Conservation (phyloP, 2,113 vertebrate genomes). For the Sialia sialis region DNA sequence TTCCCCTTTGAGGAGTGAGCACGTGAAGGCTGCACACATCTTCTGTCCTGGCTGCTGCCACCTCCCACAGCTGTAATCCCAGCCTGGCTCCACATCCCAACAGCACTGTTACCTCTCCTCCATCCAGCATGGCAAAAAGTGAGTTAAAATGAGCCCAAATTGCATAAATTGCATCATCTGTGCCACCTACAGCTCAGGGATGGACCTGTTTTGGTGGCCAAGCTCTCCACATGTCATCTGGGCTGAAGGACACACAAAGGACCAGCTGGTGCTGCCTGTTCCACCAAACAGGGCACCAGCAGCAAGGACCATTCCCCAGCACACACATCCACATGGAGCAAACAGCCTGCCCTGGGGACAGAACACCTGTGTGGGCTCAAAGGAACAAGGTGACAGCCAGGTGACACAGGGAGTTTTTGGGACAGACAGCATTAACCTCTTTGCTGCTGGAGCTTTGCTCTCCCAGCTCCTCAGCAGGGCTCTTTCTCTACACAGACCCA, state of each 20-base stretch:
- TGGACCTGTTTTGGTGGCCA: accelerated
- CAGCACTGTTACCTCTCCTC: background rate
- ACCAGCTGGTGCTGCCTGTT: background rate
- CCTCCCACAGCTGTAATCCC: background rate
- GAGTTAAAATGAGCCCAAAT: background rate
- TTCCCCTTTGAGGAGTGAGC: background rate
- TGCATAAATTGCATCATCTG: background rate
- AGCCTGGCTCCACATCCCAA: background rate
- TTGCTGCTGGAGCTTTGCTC: background rate
- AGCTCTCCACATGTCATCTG: accelerated
- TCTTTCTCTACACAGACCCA: background rate
- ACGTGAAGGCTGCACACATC: accelerated
- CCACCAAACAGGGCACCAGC: background rate
- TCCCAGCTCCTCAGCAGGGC: background rate
- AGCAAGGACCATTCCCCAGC: background rate
- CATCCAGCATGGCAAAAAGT: background rate
- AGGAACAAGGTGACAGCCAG: background rate
- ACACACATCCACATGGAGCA: background rate
- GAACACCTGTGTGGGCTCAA: background rate
- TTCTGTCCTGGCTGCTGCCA: background rate
- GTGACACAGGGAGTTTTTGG: background rate
- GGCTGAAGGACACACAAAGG: background rate
- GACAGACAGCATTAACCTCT: background rate
- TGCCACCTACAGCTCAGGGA: background rate
- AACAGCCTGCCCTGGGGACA: background rate